These are phyloP conservation scores for Damaliscus lunatus DNA, from an alignment of 2,113 vertebrate species.

Conservation along the genomic window DNA sequence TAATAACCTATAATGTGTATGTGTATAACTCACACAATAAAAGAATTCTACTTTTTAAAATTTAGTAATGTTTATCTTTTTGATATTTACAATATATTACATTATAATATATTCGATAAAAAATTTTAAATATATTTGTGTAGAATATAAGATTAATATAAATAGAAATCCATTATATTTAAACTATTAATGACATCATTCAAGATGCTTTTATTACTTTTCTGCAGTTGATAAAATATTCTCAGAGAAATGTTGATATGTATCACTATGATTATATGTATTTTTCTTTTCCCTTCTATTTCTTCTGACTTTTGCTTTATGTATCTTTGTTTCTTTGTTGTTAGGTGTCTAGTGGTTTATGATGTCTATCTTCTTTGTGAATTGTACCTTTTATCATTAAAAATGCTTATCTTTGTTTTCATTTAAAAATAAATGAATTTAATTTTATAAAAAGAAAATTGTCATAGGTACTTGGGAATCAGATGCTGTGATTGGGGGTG, in stretches of 20 bases:
- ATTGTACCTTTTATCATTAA: not conserved
- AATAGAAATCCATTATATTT: not conserved
- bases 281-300: not conserved
- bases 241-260: not conserved
- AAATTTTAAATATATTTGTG: not conserved
- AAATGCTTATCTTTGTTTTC: not conserved
- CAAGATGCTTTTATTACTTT: not conserved
- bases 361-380: not conserved
- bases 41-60: not conserved
- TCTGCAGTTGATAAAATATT: not conserved
- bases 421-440: not conserved
- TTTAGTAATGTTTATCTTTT: not conserved
- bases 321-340: not conserved
- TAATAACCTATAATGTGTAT: not conserved
- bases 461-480: not conserved
- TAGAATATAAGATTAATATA: not conserved
- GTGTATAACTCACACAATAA: not conserved
- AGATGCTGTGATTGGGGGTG: not conserved
- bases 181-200: not conserved
- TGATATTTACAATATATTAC: not conserved
- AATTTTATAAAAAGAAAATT: not conserved
- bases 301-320: not conserved
- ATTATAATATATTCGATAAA: not conserved
- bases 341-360: not conserved
- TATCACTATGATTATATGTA: not conserved